Percentiles rank a stretch among this genome's conserved stretches.
Evolutionary conservation across 2,797 vertebrate genomes (phyloP).

Genomic region (Phylloscopus collybita): DNA sequence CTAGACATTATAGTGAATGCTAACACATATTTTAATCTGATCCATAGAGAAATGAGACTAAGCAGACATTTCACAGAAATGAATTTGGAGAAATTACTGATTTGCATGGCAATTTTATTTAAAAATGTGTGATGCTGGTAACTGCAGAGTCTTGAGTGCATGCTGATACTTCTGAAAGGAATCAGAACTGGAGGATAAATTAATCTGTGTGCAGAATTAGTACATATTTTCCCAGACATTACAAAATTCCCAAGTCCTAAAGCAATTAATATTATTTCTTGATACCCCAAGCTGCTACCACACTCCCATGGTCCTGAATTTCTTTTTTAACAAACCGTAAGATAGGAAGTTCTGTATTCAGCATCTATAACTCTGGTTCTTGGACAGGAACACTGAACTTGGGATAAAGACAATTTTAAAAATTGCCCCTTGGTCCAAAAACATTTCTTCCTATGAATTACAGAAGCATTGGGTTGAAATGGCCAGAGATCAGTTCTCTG

Average conservation of each 20-base stretch:
- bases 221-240: background rate
- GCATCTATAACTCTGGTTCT: background rate
- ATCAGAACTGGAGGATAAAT: background rate
- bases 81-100: background rate
- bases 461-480: background rate
- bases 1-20: background rate
- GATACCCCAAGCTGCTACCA: background rate
- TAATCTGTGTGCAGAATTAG: background rate
- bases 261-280: background rate
- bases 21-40: background rate
- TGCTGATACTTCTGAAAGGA: background rate
- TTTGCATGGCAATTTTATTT: conserved; percentile 10
- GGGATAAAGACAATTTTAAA: background rate
- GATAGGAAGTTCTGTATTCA: background rate
- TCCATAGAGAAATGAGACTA: background rate
- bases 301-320: background rate
- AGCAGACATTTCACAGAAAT: background rate
- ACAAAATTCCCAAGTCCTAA: background rate
- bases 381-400: background rate
- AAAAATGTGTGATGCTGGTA: background rate
- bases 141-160: background rate
- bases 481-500: background rate
- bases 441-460: background rate
- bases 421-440: background rate
- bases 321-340: background rate